Evolutionary conservation across 2,888 invertebrate species (phyloP), one percentile per base, ranked within the genome.

Genomic region (Ecdyonurus torrentis): DNA sequence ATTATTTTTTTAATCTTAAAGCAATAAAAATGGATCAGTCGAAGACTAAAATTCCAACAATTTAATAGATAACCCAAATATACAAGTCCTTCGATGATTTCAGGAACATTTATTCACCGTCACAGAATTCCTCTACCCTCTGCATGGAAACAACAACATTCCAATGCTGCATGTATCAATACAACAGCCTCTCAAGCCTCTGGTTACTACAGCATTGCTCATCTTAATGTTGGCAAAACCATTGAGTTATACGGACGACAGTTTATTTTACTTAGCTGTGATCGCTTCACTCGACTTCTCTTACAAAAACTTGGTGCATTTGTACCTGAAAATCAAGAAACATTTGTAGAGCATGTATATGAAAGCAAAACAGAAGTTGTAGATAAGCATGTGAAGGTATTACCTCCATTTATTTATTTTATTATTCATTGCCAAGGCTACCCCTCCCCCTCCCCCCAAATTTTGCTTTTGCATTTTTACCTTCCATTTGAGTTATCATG

Each of bases 231-330:
- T 64, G 90, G 91, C 52, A 80, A 80, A 62, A 87, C 89, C 71
- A 82, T 92, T 15, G 82, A 84, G 63, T 82, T 96, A 66, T 91
- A 84, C 70, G 91, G 92, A 15, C 84, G 89, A 72, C 81, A 84
- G 7, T 92, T 83, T 71, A 84, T 89, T 78, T 86, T 96, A 61
- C 84, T 86, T 1, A 83, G 86, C 68, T 94, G 94, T 72, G 95
- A 96, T 72, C 81, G 83, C 67, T 95, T 93, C 71, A 94, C 95
- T 0, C 78, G 90, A 67, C 84, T 83, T 62, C 95, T 92, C 74
- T 75, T 95, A 3, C 87, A 88, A 71, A 84, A 89, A 59, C 82
- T 89, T 62, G 95, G 95, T 2, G 88, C 94, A 61, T 78, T 85
- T 50, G 90, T 95, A 2, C 85, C 89, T 0, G 86, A 88, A 58